These are phyloP conservation scores for Drosophila borborema DNA, from an alignment of 2,888 invertebrate species.

Conservation along the genomic window DNA sequence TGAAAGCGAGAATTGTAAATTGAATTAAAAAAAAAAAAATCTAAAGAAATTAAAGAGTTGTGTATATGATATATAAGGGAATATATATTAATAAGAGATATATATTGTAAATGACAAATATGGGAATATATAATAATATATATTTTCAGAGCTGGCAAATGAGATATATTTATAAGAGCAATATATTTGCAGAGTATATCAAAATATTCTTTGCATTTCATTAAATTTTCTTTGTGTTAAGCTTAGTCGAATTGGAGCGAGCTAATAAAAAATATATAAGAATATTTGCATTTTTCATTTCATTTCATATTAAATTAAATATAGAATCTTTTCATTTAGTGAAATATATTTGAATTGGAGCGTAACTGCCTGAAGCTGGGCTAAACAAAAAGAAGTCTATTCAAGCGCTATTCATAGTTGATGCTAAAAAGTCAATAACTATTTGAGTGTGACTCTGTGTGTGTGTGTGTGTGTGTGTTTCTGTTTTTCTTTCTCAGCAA, in stretches of 20 bases:
- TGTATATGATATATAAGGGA: neutral
- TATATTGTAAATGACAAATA: too few species aligned
- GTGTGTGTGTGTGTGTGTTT: neutral
- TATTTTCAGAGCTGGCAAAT: too few species aligned
- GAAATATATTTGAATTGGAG: slow-evolving; percentile 43
- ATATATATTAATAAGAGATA: neutral
- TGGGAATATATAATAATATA: too few species aligned
- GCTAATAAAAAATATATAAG: too few species aligned
- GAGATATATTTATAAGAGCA: too few species aligned
- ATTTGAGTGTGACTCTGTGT: neutral
- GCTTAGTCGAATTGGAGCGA: too few species aligned
- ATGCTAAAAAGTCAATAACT: slow-evolving; percentile 49
- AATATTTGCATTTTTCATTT: too few species aligned
- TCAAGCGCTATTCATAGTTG: slow-evolving; percentile 9
- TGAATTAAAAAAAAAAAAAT: neutral
- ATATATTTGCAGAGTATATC: too few species aligned
- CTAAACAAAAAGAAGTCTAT: neutral
- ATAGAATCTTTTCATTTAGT: too few species aligned
- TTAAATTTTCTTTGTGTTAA: too few species aligned
- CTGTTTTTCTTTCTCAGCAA: slow-evolving; percentile 79
- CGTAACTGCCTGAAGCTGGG: slow-evolving; percentile 50
- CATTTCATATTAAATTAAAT: too few species aligned
- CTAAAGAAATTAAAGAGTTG: neutral
- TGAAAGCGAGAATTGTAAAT: neutral
- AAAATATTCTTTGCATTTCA: too few species aligned